Base-by-base conservation (phyloP, 2,888 invertebrate genomes). In the Lymantria dispar region DNA sequence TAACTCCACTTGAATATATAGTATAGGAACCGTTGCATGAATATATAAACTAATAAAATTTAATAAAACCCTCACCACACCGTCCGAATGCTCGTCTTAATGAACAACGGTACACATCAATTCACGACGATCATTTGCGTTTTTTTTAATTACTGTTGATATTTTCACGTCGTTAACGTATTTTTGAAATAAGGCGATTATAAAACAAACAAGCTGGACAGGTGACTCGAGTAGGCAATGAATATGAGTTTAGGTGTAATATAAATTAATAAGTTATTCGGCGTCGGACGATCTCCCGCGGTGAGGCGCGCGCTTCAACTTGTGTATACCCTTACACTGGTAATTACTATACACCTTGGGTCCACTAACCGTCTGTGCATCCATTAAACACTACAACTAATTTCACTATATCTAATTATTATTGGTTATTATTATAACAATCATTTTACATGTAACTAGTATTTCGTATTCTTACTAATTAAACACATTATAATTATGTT, bases 261-360 rank as follows among this genome's bases (percentile, higher is more conserved):
- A 87, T 87, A 87, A 87, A 87, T 87, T 87, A 86, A 87, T 87
- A 87, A 88, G 81, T 85, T 86, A 85, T 85, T 78, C 74, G 79
- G 72, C 72, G 76, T 72, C 69, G 63, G 75, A 50, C 57, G 85
- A 64, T 60, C 76, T 72, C 89, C 88, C 75, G 87, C 71, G 72
- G 86, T 56, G 76, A 66, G 62, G 67, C 64, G 62, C 61, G 64
- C 65, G 63, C 64, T 64, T 62, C 57, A 50, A 50, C 52, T 49
- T 54, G 63, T 61, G 58, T 60, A 52, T 50, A 48, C 63, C 65
- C 62, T 72, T 70, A 68, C 70, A 66, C 54, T 56, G 50, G 64
- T 66, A 67, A 71, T 75, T 75, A 73, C 67, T 60, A 63, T 66
- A 60, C 64, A 67, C 62, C 68, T 68, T 64, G 56, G 59, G 48